Percentiles rank a stretch among this genome's conserved stretches.
Conservation (phyloP, 2,888 invertebrate species). For the Amphipyra tragopoginis region DNA sequence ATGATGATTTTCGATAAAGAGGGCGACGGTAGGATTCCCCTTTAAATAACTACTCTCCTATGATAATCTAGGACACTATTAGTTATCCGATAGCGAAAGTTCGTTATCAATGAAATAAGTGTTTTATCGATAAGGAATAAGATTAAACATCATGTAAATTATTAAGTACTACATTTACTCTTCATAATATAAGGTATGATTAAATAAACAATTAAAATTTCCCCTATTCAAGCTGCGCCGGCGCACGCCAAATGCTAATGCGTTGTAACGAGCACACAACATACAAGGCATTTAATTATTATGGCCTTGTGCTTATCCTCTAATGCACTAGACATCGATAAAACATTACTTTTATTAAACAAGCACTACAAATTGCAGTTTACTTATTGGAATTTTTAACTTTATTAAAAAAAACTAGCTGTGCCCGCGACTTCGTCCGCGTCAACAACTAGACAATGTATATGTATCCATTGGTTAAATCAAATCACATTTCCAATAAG, state of each 20-base stretch:
- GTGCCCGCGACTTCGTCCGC: too few relatives aligned
- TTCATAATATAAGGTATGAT: background rate
- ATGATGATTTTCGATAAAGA: too few relatives aligned
- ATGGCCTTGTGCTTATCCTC: slow-evolving; percentile 37
- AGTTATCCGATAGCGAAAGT: background rate
- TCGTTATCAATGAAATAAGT: slow-evolving; percentile 16
- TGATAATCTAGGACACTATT: too few relatives aligned
- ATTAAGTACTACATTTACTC: slow-evolving; percentile 1
- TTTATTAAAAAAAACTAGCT: too few relatives aligned
- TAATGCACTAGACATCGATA: slow-evolving; percentile 27
- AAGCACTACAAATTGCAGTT: slow-evolving; percentile 5
- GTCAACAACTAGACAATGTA: too few relatives aligned
- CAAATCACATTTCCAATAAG: too few relatives aligned
- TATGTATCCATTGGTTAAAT: too few relatives aligned
- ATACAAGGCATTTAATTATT: slow-evolving; percentile 53
- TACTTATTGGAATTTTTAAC: background rate
- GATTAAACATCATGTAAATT: slow-evolving; percentile 8
- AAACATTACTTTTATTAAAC: slow-evolving; percentile 13
- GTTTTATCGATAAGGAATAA: slow-evolving; percentile 21
- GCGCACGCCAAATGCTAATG: slow-evolving; percentile 40
- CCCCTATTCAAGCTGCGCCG: slow-evolving; percentile 10
- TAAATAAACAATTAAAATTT: slow-evolving; percentile 10
- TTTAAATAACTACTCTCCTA: too few relatives aligned
- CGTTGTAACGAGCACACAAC: slow-evolving; percentile 54
- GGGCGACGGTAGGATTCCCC: too few relatives aligned